Evolutionary conservation across 1,140 invertebrate species (phyloP).

Genomic region (Papilio aristodemus): DNA sequence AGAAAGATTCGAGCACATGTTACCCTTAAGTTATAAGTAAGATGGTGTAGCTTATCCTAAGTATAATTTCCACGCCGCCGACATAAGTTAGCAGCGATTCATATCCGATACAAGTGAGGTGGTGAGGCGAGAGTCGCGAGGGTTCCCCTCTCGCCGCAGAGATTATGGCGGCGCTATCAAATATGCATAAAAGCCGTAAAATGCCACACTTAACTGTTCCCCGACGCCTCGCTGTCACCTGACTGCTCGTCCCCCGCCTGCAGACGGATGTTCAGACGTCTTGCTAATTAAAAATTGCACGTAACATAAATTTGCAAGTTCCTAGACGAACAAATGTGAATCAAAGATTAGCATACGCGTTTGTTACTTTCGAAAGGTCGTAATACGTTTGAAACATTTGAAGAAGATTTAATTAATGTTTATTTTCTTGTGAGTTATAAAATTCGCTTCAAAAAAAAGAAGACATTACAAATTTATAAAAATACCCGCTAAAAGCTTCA

Average conservation of each 20-base stretch:
- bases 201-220: slow-evolving; percentile 77
- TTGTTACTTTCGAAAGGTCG: neutral
- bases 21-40: slow-evolving; percentile 20
- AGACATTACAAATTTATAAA: too few species aligned
- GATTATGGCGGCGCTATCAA: slow-evolving; percentile 79
- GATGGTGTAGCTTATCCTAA: slow-evolving; percentile 15
- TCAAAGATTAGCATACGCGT: slow-evolving; percentile 18
- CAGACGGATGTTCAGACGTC: slow-evolving; percentile 73
- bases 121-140: slow-evolving; percentile 8
- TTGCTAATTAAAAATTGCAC: slow-evolving; percentile 77
- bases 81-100: slow-evolving; percentile 50
- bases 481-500: too few species aligned
- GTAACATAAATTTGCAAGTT: slow-evolving; percentile 64
- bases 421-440: neutral
- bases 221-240: slow-evolving; percentile 56
- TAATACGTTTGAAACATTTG: neutral
- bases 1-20: slow-evolving; percentile 20
- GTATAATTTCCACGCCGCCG: slow-evolving; percentile 27
- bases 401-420: neutral
- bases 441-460: neutral
- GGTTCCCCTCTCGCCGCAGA: slow-evolving; percentile 57
- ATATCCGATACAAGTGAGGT: slow-evolving; percentile 58
- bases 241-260: slow-evolving; percentile 46
- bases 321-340: slow-evolving; percentile 34
- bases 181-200: slow-evolving; percentile 81